Base-by-base conservation (phyloP, 2,113 vertebrate species). In the Lophochroa leadbeateri region DNA sequence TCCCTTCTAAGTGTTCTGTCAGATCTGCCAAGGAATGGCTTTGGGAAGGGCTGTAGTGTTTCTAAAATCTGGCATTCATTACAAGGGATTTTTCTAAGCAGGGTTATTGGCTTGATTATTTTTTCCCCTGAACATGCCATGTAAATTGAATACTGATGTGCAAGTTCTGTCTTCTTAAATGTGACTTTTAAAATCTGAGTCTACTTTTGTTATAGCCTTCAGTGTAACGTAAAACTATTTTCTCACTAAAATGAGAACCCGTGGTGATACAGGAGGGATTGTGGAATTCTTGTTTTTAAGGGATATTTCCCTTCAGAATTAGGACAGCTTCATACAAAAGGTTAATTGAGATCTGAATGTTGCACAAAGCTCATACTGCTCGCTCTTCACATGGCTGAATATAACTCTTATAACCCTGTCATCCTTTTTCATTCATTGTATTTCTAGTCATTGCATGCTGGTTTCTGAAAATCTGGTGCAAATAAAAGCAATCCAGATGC, bases 41-140 rank as follows among this genome's bases (percentile, higher is more conserved):
- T 94, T 89, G 92, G 86, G 94, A 94, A 94, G 53, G 81, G 94
- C 86, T 92, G 83, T 23, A 91, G 77, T 25, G 53, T 94, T 95
- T 95, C 94, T 92, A 14, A 91, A 97, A 92, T 95, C 96, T 97
- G 96, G 96, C 94, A 91, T 95, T 96, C 91, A 95, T 97, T 97
- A 96, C 79, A 71, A 96, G 90, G 68, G 87, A 90, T 88, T 95
- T 95, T 97, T 95, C 87, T 83, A 78, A 90, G 87, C 19, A 0
- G 43, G 53, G 85, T 92, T 97, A 91, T 82, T 95, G 86, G 69
- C 86, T 91, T 93, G 92, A 95, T 94, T 95, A 81, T 86, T 96
- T 96, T 97, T 97, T 92, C 72, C 87, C 76, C 87, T 82, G 93
- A 92, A 97, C 87, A 88, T 94, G 90, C 97, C 93, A 94, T 97